Conservation (phyloP, 2,888 invertebrate genomes). For the Volucella zonaria region DNA sequence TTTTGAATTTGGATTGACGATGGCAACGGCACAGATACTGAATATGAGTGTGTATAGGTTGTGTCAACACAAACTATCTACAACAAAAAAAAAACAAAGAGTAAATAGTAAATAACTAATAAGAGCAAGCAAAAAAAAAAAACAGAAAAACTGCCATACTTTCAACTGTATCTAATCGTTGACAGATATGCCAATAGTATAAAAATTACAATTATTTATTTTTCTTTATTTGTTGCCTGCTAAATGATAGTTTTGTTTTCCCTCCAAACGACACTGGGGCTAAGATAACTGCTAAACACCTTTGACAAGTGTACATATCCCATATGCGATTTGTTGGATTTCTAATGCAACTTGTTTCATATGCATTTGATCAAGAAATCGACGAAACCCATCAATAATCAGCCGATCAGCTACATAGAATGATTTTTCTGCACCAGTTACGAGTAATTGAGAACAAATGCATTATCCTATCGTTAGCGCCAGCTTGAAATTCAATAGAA, state of each 20-base stretch:
- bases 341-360: no score
- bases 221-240: constrained; percentile 21
- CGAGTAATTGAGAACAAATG: no score
- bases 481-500: no score
- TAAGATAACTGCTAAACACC: no score
- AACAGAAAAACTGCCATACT: constrained; percentile 22
- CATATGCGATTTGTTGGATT: no score
- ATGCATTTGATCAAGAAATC: no score
- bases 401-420: no score
- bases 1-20: constrained; percentile 43
- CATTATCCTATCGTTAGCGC: no score
- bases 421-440: no score
- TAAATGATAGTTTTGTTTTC: neutral
- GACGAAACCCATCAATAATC: no score
- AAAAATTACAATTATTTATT: neutral
- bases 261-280: neutral
- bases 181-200: constrained; percentile 25
- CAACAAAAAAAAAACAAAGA: constrained; percentile 16
- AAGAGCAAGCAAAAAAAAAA: constrained; percentile 6
- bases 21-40: constrained; percentile 13
- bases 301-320: no score
- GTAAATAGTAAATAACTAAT: neutral
- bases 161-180: constrained; percentile 55
- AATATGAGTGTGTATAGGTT: constrained; percentile 44
- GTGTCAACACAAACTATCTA: constrained; percentile 35